These are phyloP conservation scores for Anser brachyrhynchus DNA, from an alignment of 2,113 vertebrate species.

Conservation along the genomic window DNA sequence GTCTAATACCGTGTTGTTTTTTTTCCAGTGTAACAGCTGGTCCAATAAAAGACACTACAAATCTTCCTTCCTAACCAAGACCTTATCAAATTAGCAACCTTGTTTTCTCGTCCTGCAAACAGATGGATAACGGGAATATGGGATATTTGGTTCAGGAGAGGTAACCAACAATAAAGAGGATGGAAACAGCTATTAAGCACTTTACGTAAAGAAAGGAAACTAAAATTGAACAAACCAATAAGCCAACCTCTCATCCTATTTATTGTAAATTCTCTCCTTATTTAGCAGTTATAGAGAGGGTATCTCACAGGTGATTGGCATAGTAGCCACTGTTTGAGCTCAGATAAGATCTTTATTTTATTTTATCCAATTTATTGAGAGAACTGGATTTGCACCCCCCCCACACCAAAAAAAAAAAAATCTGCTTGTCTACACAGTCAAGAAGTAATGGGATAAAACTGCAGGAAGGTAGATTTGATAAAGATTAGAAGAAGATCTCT, in stretches of 20 bases:
- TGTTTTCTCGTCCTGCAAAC: neutral
- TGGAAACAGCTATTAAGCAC: neutral
- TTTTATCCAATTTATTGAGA: neutral
- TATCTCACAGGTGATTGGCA: neutral
- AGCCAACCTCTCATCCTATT: neutral
- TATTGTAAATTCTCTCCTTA: neutral
- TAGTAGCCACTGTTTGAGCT: neutral
- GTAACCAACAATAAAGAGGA: neutral
- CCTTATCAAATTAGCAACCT: neutral
- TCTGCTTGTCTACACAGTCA: neutral
- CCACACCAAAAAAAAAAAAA: no score
- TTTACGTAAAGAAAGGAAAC: neutral
- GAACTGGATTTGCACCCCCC: neutral
- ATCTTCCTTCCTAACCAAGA: neutral
- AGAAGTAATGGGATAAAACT: neutral
- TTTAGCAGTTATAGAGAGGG: neutral
- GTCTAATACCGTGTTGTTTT: neutral
- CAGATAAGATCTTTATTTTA: neutral
- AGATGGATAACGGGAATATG: neutral
- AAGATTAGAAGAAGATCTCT: neutral
- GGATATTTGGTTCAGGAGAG: neutral
- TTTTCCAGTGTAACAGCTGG: neutral
- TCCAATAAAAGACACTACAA: neutral
- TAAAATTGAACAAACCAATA: neutral
- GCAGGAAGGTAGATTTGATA: neutral